Evolutionary conservation across 2,888 invertebrate genomes (phyloP).

Genomic region (Tridacna gigas): DNA sequence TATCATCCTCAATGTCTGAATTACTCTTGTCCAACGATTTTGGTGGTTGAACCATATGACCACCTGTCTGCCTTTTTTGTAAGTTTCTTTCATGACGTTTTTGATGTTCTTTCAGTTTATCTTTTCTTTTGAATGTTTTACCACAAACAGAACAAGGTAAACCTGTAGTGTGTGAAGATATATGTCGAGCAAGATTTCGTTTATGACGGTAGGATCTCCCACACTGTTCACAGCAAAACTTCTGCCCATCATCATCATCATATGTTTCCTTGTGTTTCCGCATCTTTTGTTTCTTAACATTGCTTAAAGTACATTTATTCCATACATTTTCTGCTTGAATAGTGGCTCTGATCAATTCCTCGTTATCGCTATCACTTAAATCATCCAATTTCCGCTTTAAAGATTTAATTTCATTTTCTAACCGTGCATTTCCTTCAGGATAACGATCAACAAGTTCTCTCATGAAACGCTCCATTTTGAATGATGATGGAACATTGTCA

Average conservation of each 20-base stretch:
- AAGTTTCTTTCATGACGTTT: neutral
- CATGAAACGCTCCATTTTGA: neutral
- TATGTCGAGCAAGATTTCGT: neutral
- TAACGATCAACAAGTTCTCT: neutral
- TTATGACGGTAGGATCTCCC: neutral
- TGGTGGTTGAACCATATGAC: neutral
- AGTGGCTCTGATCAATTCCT: neutral
- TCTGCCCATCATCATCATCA: too few relatives aligned
- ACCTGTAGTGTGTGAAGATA: neutral
- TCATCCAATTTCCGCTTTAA: neutral
- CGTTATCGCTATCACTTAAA: neutral
- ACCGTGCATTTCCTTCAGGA: neutral
- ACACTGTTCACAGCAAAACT: neutral
- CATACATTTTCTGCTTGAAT: neutral
- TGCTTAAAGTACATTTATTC: neutral
- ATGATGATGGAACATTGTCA: neutral
- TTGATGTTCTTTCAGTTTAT: neutral
- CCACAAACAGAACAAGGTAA: neutral
- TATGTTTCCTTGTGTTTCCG: too few relatives aligned
- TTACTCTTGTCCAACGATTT: neutral
- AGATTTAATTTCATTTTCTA: neutral
- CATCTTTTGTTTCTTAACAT: neutral
- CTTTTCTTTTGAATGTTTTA: neutral
- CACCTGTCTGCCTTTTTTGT: neutral
- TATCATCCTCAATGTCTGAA: neutral